Evolutionary conservation across 2,888 invertebrate genomes (phyloP), one percentile per base, ranked within the genome.

Genomic region (Diplazon laetatorius): DNA sequence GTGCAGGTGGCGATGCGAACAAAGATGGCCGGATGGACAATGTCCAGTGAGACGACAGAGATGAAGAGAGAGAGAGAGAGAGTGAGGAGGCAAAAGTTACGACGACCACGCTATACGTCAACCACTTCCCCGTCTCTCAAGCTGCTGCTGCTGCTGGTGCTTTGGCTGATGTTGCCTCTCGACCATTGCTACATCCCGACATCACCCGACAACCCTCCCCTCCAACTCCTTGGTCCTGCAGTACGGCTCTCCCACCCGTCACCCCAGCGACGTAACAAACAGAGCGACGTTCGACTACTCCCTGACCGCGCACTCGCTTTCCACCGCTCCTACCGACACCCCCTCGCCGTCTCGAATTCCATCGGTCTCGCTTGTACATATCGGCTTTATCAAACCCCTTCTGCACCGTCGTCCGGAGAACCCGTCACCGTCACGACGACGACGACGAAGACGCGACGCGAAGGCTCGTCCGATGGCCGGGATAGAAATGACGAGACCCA

Each of bases 401-500:
- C 50, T 16, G 22, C 39, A 12, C 16, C 65, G 5, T 25, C 50
- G 20, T 70, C 63, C 63, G n/a, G 52, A 52, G 35, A 52, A 62
- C 22, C 66, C 60, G 76, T 65, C 76, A 73, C 66, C 63, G 70
- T 60, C 63, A 63, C 20, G 65, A 75, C 72, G 80, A 75, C 69
- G 65, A 68, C 60, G 63, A 71, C 48, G 48, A 46, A 57, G 78
- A 72, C 35, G 62, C n/a, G n/a, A n/a, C n/a, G 55, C 73, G 71
- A 42, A 71, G 59, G 44, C 66, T 65, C 59, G 65, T 65, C 63
- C 68, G 69, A 78, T 85, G 85, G 86, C 85, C 86, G 84, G 84
- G 85, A 80, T 83, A 83, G 87, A 88, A 88, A 88, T 87, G 89
- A 89, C 87, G 88, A 88, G 86, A 85, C 86, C 79, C n/a, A n/a